phyloP scores from a whole-genome alignment of 2,113 vertebrate genomes.

The Gorilla gorilla region DNA sequence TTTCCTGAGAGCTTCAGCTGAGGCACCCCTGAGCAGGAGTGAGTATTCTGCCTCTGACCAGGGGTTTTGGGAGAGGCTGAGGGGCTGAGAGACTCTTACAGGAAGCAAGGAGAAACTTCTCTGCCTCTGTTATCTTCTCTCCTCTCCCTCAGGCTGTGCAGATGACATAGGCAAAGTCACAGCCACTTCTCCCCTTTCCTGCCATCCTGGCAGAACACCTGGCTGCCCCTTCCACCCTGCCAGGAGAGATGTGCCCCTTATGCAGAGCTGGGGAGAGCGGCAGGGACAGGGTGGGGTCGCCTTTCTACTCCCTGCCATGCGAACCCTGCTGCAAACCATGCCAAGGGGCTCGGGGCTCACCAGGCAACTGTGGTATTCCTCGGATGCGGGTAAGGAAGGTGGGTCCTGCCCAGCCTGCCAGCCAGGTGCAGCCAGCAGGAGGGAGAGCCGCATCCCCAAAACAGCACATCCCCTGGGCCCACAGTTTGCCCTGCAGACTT shows the following conservation, averaged over 20 bases:
- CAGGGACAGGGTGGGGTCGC: background rate
- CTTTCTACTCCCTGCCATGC: background rate
- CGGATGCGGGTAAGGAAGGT: background rate
- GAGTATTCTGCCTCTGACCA: background rate
- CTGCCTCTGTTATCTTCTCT: too few species aligned
- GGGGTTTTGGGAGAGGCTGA: background rate
- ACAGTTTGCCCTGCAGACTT: background rate
- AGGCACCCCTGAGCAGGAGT: background rate
- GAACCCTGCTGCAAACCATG: background rate
- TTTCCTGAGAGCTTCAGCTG: too few species aligned
- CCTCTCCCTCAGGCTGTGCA: too few species aligned
- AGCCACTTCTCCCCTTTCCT: background rate
- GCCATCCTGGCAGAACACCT: background rate
- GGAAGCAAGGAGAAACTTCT: background rate
- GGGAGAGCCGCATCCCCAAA: rapidly evolving
- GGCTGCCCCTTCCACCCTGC: background rate
- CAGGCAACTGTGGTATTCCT: background rate
- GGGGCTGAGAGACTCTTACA: too few species aligned
- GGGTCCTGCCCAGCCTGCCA: background rate
- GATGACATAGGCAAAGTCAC: background rate
- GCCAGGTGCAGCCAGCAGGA: background rate
- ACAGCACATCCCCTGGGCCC: background rate
- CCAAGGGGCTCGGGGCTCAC: too few species aligned
- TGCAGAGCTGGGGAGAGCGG: background rate
- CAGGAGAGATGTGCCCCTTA: background rate